A percentile compares a stretch with the other conserved stretches of the same genome.
Evolutionary conservation across 53 echinoderm and acorn worm genomes (phyloP).

Genomic region (Pentamera pediparva): DNA sequence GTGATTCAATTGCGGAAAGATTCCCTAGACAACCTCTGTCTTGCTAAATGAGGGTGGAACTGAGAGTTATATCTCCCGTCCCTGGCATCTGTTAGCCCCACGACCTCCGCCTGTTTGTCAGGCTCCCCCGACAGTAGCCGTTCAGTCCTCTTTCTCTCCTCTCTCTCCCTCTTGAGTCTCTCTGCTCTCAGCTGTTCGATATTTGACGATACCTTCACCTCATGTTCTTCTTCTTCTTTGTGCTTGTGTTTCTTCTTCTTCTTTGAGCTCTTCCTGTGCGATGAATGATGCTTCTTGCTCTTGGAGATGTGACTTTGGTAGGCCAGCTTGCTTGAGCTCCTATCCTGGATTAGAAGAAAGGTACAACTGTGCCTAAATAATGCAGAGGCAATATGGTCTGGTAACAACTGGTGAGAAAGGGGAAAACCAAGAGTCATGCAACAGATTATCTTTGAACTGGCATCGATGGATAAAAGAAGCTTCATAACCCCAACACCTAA

Average conservation of each 20-base stretch:
- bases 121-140: constrained; percentile 63
- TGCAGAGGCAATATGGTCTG: not conserved
- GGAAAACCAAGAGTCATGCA: not conserved
- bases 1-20: not conserved
- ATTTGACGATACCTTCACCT: constrained; percentile 19
- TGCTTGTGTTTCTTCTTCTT: constrained; percentile 44
- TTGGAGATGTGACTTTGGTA: constrained; percentile 20
- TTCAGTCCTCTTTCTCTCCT: constrained; percentile 56
- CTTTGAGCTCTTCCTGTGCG: constrained; percentile 29
- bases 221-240: constrained; percentile 1
- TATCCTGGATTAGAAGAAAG: not conserved
- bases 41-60: constrained; percentile 83
- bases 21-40: constrained; percentile 35
- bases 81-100: constrained; percentile 37
- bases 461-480: too few relatives aligned
- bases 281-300: not conserved
- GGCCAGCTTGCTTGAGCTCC: not conserved
- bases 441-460: too few relatives aligned
- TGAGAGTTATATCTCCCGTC: constrained; percentile 88
- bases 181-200: constrained; percentile 81
- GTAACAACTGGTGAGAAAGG: not conserved
- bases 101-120: constrained; percentile 15
- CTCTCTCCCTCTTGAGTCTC: constrained; percentile 65
- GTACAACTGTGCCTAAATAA: not conserved
- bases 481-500: too few relatives aligned